Evolutionary conservation across 1,140 invertebrate genomes (phyloP).

Genomic region (Drosophila arizonae): DNA sequence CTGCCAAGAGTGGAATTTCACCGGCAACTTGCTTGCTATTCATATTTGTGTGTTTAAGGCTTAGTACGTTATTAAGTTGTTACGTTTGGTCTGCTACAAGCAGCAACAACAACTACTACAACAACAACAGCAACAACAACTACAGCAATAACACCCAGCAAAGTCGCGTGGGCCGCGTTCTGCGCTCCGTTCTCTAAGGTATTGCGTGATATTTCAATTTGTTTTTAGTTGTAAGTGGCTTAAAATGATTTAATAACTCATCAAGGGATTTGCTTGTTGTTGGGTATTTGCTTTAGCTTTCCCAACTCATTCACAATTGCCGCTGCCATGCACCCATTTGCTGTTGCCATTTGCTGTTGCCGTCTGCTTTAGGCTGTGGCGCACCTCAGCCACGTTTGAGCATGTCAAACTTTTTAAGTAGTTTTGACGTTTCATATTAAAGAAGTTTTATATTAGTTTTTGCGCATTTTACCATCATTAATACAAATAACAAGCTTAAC

Average conservation of each 20-base stretch:
- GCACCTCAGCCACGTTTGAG: constrained; percentile 43
- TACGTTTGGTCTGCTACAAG: constrained; percentile 76
- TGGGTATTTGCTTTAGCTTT: constrained; percentile 73
- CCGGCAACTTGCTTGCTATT: constrained; percentile 62
- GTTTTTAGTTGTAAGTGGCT: constrained; percentile 82
- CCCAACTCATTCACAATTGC: constrained; percentile 3
- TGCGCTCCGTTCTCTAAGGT: constrained; percentile 62
- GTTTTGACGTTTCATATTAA: constrained; percentile 80
- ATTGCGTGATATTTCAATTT: constrained; percentile 82
- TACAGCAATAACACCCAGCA: constrained; percentile 14
- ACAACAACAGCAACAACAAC: constrained; percentile 35
- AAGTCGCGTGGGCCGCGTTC: constrained; percentile 53
- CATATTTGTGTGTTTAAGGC: constrained; percentile 80
- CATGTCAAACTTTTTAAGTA: constrained; percentile 78
- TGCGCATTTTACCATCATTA: constrained; percentile 74
- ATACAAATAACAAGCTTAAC: constrained; percentile 73
- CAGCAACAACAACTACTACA: constrained; percentile 31
- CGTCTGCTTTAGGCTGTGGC: constrained; percentile 17
- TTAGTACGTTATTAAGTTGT: constrained; percentile 82
- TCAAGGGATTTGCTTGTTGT: constrained; percentile 80
- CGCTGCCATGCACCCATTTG: constrained; percentile 4
- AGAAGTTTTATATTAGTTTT: constrained; percentile 78
- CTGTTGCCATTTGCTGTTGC: constrained; percentile 8
- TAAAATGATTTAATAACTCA: constrained; percentile 82
- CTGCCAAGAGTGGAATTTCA: constrained; percentile 46